Percentiles rank a stretch among this genome's conserved stretches.
Conservation (phyloP, 2,113 vertebrate genomes). For the Microcebus murinus region DNA sequence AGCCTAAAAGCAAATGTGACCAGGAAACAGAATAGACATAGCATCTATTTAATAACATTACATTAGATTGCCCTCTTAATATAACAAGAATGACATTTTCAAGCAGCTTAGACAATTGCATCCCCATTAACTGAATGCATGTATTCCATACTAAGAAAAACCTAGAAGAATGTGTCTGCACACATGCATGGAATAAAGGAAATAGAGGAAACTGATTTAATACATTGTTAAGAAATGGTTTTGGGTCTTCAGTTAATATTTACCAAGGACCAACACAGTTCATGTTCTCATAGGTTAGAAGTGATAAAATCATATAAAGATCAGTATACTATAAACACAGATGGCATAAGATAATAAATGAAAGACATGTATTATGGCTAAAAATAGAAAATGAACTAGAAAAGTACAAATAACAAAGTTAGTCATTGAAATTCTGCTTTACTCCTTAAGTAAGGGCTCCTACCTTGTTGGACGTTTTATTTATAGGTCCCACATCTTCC, state of each 20-base stretch:
- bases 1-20: conserved; percentile 28
- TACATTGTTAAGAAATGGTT: not conserved
- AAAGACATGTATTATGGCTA: not conserved
- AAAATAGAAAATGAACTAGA: not conserved
- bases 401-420: not conserved
- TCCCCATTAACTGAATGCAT: not conserved
- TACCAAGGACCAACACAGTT: not conserved
- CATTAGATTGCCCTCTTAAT: not conserved
- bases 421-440: not conserved
- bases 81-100: not conserved
- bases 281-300: not conserved
- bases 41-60: conserved; percentile 27
- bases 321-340: not conserved
- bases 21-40: not conserved
- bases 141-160: not conserved
- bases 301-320: not conserved
- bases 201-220: not conserved
- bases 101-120: not conserved
- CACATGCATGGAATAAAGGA: not conserved
- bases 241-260: conserved; percentile 10
- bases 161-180: not conserved
- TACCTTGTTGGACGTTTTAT: not conserved
- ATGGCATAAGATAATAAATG: not conserved
- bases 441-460: not conserved
- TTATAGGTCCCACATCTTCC: not conserved